These are phyloP conservation scores for Notothenia rossii DNA, from an alignment of 2,113 vertebrate species.

Conservation along the genomic window DNA sequence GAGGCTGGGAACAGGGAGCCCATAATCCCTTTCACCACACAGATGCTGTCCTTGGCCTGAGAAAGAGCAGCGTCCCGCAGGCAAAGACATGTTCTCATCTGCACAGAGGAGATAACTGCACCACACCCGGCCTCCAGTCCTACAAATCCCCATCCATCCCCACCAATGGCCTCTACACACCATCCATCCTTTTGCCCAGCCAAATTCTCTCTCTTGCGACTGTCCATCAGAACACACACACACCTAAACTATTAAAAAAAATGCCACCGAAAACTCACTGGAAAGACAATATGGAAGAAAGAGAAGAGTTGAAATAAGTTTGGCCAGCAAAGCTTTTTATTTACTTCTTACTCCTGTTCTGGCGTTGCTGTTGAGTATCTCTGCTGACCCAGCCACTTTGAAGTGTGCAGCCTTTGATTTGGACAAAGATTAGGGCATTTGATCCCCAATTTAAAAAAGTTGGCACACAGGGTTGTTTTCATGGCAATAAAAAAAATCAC, in stretches of 20 bases:
- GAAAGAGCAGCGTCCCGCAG: conserved; percentile 69
- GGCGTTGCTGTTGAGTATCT: conserved; percentile 31
- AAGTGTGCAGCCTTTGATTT: conserved; percentile 69
- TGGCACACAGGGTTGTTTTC: conserved; percentile 55
- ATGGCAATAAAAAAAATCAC: conserved; percentile 32
- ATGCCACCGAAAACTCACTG: background rate
- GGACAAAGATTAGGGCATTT: conserved; percentile 63
- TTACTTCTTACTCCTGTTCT: background rate
- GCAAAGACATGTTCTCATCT: conserved; percentile 67
- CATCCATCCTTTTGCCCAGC: conserved; percentile 29
- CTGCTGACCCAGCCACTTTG: conserved; percentile 60
- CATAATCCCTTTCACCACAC: conserved; percentile 63
- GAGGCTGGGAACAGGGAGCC: conserved; percentile 37
- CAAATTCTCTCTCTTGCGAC: conserved; percentile 12
- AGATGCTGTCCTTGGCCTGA: conserved; percentile 60
- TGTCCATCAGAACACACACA: conserved; percentile 36
- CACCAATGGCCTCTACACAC: conserved; percentile 7
- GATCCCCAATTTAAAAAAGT: conserved; percentile 40
- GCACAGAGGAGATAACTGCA: conserved; percentile 69
- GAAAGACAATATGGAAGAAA: conserved; percentile 41
- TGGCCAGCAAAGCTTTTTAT: conserved; percentile 10
- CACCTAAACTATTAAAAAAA: too few relatives aligned
- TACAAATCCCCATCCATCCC: background rate
- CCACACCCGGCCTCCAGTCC: conserved; percentile 61
- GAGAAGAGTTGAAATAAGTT: conserved; percentile 52